Conservation (phyloP, 2,797 vertebrate species). For the Carapus acus region DNA sequence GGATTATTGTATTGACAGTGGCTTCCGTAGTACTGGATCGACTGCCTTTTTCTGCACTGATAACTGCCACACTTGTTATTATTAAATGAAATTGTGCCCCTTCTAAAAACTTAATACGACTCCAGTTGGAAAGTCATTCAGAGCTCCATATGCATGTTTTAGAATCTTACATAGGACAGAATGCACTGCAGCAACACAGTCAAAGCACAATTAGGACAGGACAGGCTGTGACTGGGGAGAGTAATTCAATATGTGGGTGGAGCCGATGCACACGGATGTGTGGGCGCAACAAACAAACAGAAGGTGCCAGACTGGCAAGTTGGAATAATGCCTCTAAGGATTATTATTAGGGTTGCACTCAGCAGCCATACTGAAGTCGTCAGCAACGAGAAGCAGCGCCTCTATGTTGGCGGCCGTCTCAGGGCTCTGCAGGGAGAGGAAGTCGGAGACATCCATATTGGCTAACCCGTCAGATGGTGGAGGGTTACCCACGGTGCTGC, state of each 20-base stretch:
- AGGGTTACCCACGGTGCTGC: constrained; percentile 49
- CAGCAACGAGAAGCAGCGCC: constrained; percentile 87
- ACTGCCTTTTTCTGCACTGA: constrained; percentile 48
- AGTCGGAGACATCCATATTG: constrained; percentile 89
- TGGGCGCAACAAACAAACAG: constrained; percentile 40
- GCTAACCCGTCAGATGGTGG: constrained; percentile 76
- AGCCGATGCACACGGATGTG: constrained; percentile 36
- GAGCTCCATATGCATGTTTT: constrained; percentile 28
- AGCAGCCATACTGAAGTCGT: constrained; percentile 78
- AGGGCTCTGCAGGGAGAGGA: constrained; percentile 87
- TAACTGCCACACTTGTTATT: constrained; percentile 24
- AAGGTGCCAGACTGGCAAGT: constrained; percentile 30
- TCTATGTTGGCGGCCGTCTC: constrained; percentile 80
- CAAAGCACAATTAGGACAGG: constrained; percentile 37
- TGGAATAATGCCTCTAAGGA: constrained; percentile 62
- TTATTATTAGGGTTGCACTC: constrained; percentile 59
- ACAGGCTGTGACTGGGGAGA: not conserved
- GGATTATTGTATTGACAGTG: constrained; percentile 40
- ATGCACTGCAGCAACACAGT: constrained; percentile 54
- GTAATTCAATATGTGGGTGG: constrained; percentile 34
- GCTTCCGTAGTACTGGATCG: constrained; percentile 28
- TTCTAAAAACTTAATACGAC: constrained; percentile 40
- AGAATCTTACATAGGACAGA: constrained; percentile 48
- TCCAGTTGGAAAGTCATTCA: constrained; percentile 40
- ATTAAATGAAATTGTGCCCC: no score